A percentile compares a stretch with the other conserved stretches of the same genome.
Conservation (phyloP, 2,888 invertebrate species). For the Aleiodes leptofemur region DNA sequence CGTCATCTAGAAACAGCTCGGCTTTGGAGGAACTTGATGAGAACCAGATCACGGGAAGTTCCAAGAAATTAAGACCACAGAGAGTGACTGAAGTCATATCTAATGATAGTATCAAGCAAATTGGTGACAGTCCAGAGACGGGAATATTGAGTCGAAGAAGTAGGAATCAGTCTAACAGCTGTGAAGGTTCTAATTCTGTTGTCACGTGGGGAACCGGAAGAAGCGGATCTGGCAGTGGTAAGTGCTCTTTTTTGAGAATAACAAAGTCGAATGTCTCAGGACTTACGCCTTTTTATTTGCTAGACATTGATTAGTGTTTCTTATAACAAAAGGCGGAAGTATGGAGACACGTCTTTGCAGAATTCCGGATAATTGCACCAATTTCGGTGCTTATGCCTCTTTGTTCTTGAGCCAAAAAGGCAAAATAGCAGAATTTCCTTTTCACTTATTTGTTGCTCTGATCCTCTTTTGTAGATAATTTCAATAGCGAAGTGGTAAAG, state of each 20-base stretch:
- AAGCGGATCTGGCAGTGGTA: slow-evolving; percentile 84
- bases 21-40: slow-evolving; percentile 58
- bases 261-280: no score
- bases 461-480: no score
- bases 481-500: no score
- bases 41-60: slow-evolving; percentile 38
- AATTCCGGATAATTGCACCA: no score
- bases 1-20: slow-evolving; percentile 49
- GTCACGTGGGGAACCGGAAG: slow-evolving; percentile 85
- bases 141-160: slow-evolving; percentile 58
- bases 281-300: no score
- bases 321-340: background rate
- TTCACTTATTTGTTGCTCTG: no score
- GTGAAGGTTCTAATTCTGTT: slow-evolving; percentile 75
- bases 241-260: slow-evolving; percentile 57
- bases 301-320: no score
- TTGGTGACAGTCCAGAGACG: slow-evolving; percentile 55
- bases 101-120: slow-evolving; percentile 76
- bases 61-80: slow-evolving; percentile 50
- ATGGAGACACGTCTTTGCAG: no score
- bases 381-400: no score
- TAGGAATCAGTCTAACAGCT: slow-evolving; percentile 76
- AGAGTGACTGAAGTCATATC: slow-evolving; percentile 78
- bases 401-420: no score
- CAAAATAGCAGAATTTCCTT: no score